Percentiles rank a stretch among this genome's conserved stretches.
These are phyloP conservation scores for Cephus nigrinus DNA, from an alignment of 2,888 invertebrate species.

Conservation along the genomic window DNA sequence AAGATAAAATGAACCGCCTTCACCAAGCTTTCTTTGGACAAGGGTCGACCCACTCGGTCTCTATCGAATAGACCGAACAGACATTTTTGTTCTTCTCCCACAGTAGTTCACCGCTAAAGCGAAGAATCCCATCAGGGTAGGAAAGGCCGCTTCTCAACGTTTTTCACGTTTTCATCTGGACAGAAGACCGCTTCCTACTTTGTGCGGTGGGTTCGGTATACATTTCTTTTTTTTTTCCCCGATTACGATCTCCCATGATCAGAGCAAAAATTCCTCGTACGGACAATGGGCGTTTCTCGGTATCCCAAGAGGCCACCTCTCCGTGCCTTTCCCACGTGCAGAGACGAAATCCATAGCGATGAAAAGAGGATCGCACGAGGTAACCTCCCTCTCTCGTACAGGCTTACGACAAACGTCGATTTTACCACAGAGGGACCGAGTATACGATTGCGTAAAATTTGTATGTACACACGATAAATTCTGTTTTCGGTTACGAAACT, in stretches of 20 bases:
- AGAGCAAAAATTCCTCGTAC: not conserved
- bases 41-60: not conserved
- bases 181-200: not conserved
- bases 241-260: not conserved
- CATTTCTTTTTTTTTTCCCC: not conserved
- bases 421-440: not conserved
- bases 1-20: not conserved
- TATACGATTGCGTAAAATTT: slow-evolving; percentile 5
- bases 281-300: not conserved
- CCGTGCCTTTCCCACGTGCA: not conserved
- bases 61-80: not conserved
- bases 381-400: not conserved
- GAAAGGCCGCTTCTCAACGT: not conserved
- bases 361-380: not conserved
- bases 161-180: not conserved
- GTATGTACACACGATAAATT: slow-evolving; percentile 37
- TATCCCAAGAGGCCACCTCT: not conserved
- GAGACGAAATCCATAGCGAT: not conserved
- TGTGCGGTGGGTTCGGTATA: not conserved
- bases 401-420: not conserved
- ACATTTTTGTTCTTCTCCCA: not conserved
- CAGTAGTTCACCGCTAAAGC: not conserved
- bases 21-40: not conserved
- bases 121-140: not conserved
- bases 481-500: slow-evolving; percentile 42